phyloP scores from a whole-genome alignment of 1,140 invertebrate species.

The Drosophila paulistorum region DNA sequence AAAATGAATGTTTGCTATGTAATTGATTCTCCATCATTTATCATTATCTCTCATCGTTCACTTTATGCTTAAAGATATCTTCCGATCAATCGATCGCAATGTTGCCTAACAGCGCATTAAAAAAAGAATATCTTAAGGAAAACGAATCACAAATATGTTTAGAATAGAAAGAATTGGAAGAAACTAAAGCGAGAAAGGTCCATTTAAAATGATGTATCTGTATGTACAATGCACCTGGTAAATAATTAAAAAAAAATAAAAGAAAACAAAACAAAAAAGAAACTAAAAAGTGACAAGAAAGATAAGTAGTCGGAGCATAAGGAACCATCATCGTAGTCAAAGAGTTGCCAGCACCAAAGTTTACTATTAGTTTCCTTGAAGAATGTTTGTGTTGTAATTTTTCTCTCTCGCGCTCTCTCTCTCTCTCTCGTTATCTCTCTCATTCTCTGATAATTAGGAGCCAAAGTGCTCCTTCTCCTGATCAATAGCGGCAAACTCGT shows the following conservation, averaged over 20 bases:
- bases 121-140: constrained; percentile 30
- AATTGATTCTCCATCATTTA: constrained; percentile 7
- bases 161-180: neutral
- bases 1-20: constrained; percentile 35
- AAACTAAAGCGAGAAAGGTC: constrained; percentile 21
- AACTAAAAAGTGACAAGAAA: constrained; percentile 1
- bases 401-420: neutral
- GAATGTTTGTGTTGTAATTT: constrained; percentile 13
- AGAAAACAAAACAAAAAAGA: neutral
- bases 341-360: constrained; percentile 36
- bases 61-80: constrained; percentile 61
- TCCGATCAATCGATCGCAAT: constrained; percentile 26
- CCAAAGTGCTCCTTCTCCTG: constrained; percentile 95
- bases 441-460: constrained; percentile 86
- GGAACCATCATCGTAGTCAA: constrained; percentile 8
- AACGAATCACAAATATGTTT: constrained; percentile 26
- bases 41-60: constrained; percentile 27
- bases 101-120: constrained; percentile 19
- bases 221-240: constrained; percentile 45
- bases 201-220: constrained; percentile 39
- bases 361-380: constrained; percentile 9
- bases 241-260: neutral
- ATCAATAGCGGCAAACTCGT: constrained; percentile 94
- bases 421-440: neutral
- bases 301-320: constrained; percentile 22